Evolutionary conservation across 2,888 invertebrate genomes (phyloP), one percentile per base, ranked within the genome.

Genomic region (Plagodis pulveraria): DNA sequence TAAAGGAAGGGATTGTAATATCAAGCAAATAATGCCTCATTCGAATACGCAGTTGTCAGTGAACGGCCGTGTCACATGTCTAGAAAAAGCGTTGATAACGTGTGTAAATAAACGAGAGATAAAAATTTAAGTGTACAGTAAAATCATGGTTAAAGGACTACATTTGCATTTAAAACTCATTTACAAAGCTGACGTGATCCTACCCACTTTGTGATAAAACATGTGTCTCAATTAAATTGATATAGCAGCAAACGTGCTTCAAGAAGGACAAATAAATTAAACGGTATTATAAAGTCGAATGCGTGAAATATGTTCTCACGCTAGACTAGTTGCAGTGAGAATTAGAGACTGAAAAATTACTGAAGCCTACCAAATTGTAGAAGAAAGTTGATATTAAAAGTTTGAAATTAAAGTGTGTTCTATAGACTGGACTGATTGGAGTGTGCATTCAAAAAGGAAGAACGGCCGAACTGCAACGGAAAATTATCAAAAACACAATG

Each of bases 401-500:
- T 22, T 4, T 22, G 22, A 22, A 22, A 22, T 22, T 22, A 22
- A 22, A 22, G 22, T 22, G 22, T 4, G 22, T 22, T 22, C 22
- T 22, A 22, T 22, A 2, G 22, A 22, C 22, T 22, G 22, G 22
- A 22, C 22, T 22, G 1, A 1, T 22, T 2, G 22, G 22, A 22
- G 22, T 4, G 22, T 22, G 22, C 22, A 22, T 22, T 22, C 22
- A 4, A 22, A 1, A 22, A 22, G 22, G 22, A 22, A 22, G 4
- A 22, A 22, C 22, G 22, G 22, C 22, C 4, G 22, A 22, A 22
- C 22, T 22, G 36, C 7, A 36, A 36, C 36, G 2, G 36, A 36
- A 12, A 46, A 5, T 35, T 46, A 34, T 46, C 35, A 47, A 42
- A 4, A 12, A 42, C 0, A 83, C 72, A 69, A 94, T 94, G 94